Conservation (phyloP, 2,888 invertebrate species). For the Parnassius glacialis region DNA sequence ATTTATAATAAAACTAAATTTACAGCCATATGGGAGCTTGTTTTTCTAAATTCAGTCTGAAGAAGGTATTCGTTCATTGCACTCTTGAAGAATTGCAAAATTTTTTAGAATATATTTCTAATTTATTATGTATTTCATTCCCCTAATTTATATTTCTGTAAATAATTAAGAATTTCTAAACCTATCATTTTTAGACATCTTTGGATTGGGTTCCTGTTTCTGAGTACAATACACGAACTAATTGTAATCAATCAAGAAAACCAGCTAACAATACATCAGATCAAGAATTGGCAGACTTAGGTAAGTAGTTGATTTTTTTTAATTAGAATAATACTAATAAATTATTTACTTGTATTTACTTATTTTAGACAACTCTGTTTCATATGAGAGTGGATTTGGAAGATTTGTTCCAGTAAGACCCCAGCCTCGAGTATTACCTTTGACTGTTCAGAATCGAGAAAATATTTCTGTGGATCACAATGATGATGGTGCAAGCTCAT, state of each 20-base stretch:
- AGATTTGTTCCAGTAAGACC: slow-evolving; percentile 78
- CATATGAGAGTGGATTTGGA: slow-evolving; percentile 74
- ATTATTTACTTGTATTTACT: slow-evolving; percentile 4
- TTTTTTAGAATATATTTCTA: not conserved
- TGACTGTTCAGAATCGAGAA: slow-evolving; percentile 71
- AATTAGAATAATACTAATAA: too few species aligned
- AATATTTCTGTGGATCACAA: slow-evolving; percentile 59
- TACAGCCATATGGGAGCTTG: slow-evolving; percentile 70
- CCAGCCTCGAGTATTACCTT: slow-evolving; percentile 68
- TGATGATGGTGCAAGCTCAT: slow-evolving; percentile 61
- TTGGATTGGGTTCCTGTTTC: slow-evolving; percentile 79
- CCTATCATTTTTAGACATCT: slow-evolving; percentile 56
- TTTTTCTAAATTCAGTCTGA: slow-evolving; percentile 69
- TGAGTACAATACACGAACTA: slow-evolving; percentile 72
- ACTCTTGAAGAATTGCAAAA: slow-evolving; percentile 17
- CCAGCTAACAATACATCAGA: slow-evolving; percentile 73
- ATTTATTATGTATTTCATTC: too few species aligned
- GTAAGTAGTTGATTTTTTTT: slow-evolving; percentile 44
- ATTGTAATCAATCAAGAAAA: slow-evolving; percentile 73
- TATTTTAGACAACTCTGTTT: slow-evolving; percentile 66
- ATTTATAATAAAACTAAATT: slow-evolving; percentile 25
- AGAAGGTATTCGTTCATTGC: slow-evolving; percentile 54
- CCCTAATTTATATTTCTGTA: not conserved
- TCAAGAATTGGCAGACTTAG: slow-evolving; percentile 73
- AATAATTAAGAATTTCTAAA: not conserved